Conservation (phyloP, 2,797 vertebrate species). For the Sphenodon punctatus region DNA sequence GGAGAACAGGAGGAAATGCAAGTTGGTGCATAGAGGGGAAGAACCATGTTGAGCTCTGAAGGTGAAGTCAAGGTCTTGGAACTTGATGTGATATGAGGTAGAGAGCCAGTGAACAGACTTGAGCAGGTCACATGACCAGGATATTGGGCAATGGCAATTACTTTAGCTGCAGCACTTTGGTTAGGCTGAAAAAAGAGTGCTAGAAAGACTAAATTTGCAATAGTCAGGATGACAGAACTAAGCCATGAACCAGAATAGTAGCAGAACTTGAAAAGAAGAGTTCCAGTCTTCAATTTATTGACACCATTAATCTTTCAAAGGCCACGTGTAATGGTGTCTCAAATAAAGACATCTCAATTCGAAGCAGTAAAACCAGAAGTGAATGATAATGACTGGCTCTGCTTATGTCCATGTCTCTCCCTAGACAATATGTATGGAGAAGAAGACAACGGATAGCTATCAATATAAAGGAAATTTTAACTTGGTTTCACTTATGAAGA, state of each 20-base stretch:
- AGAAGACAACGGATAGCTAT: not conserved
- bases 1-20: not conserved
- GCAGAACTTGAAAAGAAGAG: not conserved
- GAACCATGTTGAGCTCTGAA: not conserved
- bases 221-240: not conserved
- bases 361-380: not conserved
- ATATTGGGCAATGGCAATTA: not conserved
- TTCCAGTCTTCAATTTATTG: not conserved
- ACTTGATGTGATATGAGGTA: conserved; percentile 1
- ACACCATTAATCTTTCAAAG: not conserved
- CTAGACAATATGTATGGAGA: not conserved
- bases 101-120: not conserved
- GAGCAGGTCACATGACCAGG: not conserved
- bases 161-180: conserved; percentile 1
- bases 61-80: not conserved
- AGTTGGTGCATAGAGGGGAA: not conserved
- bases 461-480: conserved; percentile 14
- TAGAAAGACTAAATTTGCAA: not conserved
- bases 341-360: not conserved
- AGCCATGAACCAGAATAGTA: not conserved
- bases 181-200: not conserved
- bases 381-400: not conserved
- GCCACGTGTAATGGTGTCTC: not conserved
- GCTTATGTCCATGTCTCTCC: not conserved
- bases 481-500: conserved; percentile 42